These are phyloP conservation scores for Eugnorisma glareosa DNA, from an alignment of 2,888 invertebrate genomes.

Conservation along the genomic window DNA sequence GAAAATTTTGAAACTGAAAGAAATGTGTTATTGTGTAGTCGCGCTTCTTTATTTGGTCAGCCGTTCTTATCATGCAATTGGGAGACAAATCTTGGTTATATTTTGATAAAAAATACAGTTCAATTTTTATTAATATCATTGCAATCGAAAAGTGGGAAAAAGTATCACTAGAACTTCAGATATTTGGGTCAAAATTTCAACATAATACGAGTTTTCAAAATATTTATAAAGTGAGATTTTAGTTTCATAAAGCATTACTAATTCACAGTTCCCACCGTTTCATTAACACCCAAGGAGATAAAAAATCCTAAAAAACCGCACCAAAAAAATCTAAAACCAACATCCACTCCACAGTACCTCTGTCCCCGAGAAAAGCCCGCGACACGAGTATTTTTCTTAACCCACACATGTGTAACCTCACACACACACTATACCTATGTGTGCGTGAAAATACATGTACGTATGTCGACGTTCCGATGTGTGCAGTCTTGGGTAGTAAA, in stretches of 20 bases:
- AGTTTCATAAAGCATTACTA: background rate
- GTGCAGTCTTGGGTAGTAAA: constrained; percentile 88
- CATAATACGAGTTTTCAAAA: background rate
- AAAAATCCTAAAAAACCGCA: constrained; percentile 5
- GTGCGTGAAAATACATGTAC: constrained; percentile 68
- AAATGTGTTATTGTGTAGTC: background rate
- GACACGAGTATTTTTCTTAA: constrained; percentile 89
- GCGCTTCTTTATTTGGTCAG: background rate
- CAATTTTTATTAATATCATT: background rate
- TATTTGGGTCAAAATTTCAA: background rate
- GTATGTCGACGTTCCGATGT: constrained; percentile 71
- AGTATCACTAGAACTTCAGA: background rate
- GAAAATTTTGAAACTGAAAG: background rate
- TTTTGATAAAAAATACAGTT: background rate
- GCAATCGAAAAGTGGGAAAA: background rate
- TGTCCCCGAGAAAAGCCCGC: constrained; percentile 86
- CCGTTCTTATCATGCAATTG: background rate
- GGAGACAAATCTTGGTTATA: background rate
- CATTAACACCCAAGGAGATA: too few species aligned
- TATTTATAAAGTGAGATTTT: background rate
- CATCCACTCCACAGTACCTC: constrained; percentile 70
- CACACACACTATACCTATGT: constrained; percentile 46
- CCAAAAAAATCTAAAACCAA: constrained; percentile 23
- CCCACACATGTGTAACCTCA: constrained; percentile 71
- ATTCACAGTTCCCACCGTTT: background rate